A percentile compares a stretch with the other conserved stretches of the same genome.
Evolutionary conservation across 2,888 invertebrate genomes (phyloP).

Genomic region (Agrilus biguttatus): DNA sequence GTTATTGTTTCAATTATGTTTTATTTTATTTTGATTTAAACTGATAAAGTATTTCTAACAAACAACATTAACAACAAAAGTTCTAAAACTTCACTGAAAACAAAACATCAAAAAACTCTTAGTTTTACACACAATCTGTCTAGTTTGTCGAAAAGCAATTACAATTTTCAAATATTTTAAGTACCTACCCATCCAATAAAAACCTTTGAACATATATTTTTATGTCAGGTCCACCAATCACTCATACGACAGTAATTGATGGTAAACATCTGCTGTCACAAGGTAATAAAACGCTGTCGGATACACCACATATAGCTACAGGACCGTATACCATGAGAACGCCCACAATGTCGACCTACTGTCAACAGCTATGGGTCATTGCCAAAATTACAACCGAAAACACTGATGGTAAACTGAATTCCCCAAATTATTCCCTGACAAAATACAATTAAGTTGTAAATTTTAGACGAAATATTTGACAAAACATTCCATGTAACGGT

Average conservation of each 20-base stretch:
- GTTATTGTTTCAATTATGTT: too few species aligned
- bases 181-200: too few species aligned
- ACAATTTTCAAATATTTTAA: too few species aligned
- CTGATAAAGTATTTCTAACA: too few species aligned
- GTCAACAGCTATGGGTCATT: constrained; percentile 88
- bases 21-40: too few species aligned
- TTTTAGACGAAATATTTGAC: constrained; percentile 78
- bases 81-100: too few species aligned
- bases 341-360: constrained; percentile 73
- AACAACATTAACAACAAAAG: too few species aligned
- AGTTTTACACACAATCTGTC: too few species aligned
- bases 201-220: too few species aligned
- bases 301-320: constrained; percentile 44
- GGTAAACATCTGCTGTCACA: constrained; percentile 39
- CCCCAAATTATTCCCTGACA: not conserved
- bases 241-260: constrained; percentile 45
- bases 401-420: constrained; percentile 51
- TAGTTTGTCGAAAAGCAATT: too few species aligned
- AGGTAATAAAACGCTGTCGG: constrained; percentile 29
- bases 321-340: constrained; percentile 81
- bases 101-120: too few species aligned
- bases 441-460: not conserved
- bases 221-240: constrained; percentile 36
- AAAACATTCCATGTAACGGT: constrained; percentile 80
- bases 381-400: constrained; percentile 73